A percentile compares a stretch with the other conserved stretches of the same genome.
These are phyloP conservation scores for Meriones unguiculatus DNA, from an alignment of 2,113 vertebrate genomes.

Conservation along the genomic window DNA sequence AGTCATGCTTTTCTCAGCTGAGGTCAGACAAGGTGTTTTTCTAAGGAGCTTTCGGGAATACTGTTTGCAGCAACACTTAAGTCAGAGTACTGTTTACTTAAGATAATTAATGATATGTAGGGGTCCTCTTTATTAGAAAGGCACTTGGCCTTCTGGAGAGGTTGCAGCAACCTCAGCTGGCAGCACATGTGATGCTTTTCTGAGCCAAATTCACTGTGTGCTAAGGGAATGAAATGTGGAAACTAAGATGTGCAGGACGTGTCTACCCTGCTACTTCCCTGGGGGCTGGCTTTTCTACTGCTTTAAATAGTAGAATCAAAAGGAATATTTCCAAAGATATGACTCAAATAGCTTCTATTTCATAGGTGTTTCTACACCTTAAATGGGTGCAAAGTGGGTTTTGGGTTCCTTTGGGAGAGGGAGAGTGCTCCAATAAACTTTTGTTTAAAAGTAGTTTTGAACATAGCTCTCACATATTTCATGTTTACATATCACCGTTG, in stretches of 20 bases:
- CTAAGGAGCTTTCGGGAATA: constrained; percentile 59
- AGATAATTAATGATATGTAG: constrained; percentile 73
- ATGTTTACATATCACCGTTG: not conserved
- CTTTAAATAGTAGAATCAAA: not conserved
- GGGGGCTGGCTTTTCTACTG: constrained; percentile 15
- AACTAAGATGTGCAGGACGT: constrained; percentile 3
- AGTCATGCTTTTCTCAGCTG: constrained; percentile 36
- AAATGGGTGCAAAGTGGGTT: not conserved
- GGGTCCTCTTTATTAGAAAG: constrained; percentile 75
- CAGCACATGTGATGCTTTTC: constrained; percentile 59
- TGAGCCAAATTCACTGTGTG: constrained; percentile 54
- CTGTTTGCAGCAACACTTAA: constrained; percentile 63
- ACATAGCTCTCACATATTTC: not conserved
- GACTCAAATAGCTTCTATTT: not conserved
- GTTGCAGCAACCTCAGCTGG: constrained; percentile 66
- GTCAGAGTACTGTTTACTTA: constrained; percentile 74
- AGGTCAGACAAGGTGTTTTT: constrained; percentile 63
- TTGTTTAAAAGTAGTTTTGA: not conserved
- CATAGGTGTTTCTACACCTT: not conserved
- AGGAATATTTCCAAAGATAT: not conserved
- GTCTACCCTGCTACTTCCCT: constrained; percentile 4
- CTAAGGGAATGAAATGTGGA: constrained; percentile 27
- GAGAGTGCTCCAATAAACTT: not conserved
- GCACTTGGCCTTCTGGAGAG: constrained; percentile 60
- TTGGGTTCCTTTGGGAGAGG: not conserved